Percentiles rank a stretch among this genome's conserved stretches.
Conservation (phyloP, 2,888 invertebrate species). For the Schizotus pectinicornis region DNA sequence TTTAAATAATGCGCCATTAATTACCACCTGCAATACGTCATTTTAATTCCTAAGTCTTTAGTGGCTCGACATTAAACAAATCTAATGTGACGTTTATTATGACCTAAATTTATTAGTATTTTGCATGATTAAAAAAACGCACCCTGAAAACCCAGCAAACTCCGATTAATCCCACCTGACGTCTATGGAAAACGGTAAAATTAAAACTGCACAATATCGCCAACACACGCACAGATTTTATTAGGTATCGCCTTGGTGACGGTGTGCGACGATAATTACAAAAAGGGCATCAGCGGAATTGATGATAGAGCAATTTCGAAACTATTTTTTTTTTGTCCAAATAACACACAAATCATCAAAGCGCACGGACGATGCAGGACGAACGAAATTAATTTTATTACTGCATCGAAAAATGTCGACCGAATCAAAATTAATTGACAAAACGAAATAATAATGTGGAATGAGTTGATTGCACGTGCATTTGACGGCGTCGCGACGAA, state of each 20-base stretch:
- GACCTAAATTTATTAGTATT: constrained; percentile 26
- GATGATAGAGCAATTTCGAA: too few relatives aligned
- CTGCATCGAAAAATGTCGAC: too few relatives aligned
- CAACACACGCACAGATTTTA: constrained; percentile 22
- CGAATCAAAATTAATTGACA: too few relatives aligned
- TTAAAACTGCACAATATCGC: constrained; percentile 36
- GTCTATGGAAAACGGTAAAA: constrained; percentile 40
- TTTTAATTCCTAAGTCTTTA: constrained; percentile 33
- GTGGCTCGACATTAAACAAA: constrained; percentile 12
- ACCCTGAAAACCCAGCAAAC: constrained; percentile 31
- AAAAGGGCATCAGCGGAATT: too few relatives aligned
- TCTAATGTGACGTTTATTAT: constrained; percentile 24
- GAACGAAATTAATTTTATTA: too few relatives aligned
- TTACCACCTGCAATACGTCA: constrained; percentile 34
- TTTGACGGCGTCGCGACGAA: too few relatives aligned
- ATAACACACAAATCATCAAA: too few relatives aligned
- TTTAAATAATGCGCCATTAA: constrained; percentile 45
- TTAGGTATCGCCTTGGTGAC: not conserved
- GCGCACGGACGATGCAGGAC: too few relatives aligned
- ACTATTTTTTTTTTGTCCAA: too few relatives aligned
- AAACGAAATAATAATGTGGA: too few relatives aligned
- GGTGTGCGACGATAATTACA: too few relatives aligned
- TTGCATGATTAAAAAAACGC: constrained; percentile 37
- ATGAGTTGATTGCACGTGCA: too few relatives aligned
- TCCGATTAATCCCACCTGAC: constrained; percentile 41